phyloP scores from a whole-genome alignment of 64 coral and sea anemone species.

The Montipora capricornis region DNA sequence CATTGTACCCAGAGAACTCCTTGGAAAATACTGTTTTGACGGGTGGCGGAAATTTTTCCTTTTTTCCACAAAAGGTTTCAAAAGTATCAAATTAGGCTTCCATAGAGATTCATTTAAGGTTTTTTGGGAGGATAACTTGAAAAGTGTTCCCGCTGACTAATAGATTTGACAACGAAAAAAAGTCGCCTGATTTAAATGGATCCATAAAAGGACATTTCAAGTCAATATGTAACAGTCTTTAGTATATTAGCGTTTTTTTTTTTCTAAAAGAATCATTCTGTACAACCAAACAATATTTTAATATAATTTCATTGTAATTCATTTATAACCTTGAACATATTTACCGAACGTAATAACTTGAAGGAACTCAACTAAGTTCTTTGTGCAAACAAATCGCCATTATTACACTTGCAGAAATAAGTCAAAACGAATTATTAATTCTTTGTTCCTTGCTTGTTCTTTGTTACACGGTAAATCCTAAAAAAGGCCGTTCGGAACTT shows the following conservation, averaged over 20 bases:
- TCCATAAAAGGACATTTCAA: neutral
- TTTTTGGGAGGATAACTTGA: neutral
- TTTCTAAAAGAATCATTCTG: neutral
- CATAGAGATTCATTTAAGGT: neutral
- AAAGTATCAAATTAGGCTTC: neutral
- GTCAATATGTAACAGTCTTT: neutral
- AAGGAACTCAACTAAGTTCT: neutral
- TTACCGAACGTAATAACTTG: neutral
- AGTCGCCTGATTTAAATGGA: neutral
- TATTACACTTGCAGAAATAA: neutral
- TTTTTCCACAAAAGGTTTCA: neutral
- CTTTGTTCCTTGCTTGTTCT: neutral
- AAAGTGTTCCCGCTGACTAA: neutral
- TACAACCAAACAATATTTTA: neutral
- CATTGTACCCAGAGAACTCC: neutral
- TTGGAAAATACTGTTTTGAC: neutral
- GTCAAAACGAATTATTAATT: neutral
- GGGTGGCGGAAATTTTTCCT: neutral
- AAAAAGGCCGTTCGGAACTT: conserved; percentile 85
- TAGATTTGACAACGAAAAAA: neutral
- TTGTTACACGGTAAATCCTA: conserved; percentile 66
- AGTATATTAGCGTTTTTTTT: neutral
- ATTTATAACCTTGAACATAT: neutral
- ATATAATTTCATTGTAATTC: neutral
- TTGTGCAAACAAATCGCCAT: neutral